phyloP scores from a whole-genome alignment of 1,140 invertebrate genomes.

The Idris sp. region DNA sequence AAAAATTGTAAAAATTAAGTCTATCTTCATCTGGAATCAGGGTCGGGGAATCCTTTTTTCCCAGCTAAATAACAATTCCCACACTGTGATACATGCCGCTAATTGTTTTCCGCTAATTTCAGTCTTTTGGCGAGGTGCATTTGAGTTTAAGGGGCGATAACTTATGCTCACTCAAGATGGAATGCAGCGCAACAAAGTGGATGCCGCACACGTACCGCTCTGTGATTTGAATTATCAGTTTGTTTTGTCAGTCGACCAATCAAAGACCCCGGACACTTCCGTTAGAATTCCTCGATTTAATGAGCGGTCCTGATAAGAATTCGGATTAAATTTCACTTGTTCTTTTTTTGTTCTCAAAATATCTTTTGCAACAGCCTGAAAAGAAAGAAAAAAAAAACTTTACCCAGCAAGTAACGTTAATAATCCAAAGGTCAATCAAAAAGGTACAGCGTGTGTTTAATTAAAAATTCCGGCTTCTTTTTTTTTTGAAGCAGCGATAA shows the following conservation, averaged over 20 bases:
- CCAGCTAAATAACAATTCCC: constrained; percentile 44
- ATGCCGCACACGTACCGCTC: constrained; percentile 6
- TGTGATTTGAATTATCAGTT: constrained; percentile 28
- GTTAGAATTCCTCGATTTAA: constrained; percentile 11
- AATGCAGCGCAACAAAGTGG: constrained; percentile 20
- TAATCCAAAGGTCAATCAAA: too few species aligned
- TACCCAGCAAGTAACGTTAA: too few species aligned
- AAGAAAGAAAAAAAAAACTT: too few species aligned
- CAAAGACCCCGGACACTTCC: constrained; percentile 4
- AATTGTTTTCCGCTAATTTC: constrained; percentile 34
- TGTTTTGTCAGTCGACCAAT: constrained; percentile 11
- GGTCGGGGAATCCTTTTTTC: too few species aligned
- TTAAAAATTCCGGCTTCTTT: too few species aligned
- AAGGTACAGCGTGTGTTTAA: too few species aligned
- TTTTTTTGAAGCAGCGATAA: too few species aligned
- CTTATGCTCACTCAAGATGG: constrained; percentile 1
- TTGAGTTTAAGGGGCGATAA: constrained; percentile 10
- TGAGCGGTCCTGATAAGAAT: constrained; percentile 5
- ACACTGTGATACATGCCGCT: constrained; percentile 16
- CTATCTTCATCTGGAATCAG: too few species aligned
- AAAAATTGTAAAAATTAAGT: too few species aligned
- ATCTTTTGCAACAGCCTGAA: too few species aligned
- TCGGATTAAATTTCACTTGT: background rate
- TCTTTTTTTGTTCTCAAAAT: too few species aligned
- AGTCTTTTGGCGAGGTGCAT: constrained; percentile 3